Base-by-base conservation (phyloP, 2,113 vertebrate species). In the Psilopsiagon aymara region DNA sequence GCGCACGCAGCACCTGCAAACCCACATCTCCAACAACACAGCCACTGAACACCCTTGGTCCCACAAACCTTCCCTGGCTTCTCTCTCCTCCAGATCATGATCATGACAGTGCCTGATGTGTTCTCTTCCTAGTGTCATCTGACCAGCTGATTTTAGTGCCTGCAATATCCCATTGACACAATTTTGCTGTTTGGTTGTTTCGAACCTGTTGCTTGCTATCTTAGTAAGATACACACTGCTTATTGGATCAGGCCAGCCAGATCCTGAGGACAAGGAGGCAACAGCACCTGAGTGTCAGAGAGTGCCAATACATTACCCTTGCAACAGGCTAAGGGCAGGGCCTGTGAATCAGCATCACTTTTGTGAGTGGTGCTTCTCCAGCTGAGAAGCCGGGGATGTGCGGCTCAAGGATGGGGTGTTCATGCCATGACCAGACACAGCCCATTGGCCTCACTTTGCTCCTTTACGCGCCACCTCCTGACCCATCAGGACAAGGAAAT, bases 361-460 rank as follows among this genome's bases (percentile, higher is more conserved):
- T 7, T 9, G 13, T 44, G 47, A 69, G 35, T 1, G 2, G 7
- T 70, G 46, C 24, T 89, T 4, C 47, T 53, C 67, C 10, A 17
- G 29, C 7, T 0, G 2, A 88, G 82, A 18, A 69, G 44, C 15
- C 1, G 3, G 33, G 37, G 27, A 43, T 41, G 17, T 25, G 52
- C 3, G 4, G 41, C 70, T 43, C 28, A 31, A 66, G 59, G 57
- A 35, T 43, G 21, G 15, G 49, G 25, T 62, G 63, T n/a, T 37
- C 10, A 1, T 52, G 37, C 24, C 3, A 2, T 6, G 8, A 39
- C 39, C 11, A 5, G 25, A 25, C n/a, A 31, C 1, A 0, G 37
- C 16, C 41, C 44, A 6, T 5, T 44, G n/a, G 33, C 69, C 60
- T 73, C 12, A 0, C 51, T 88, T 71, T 0, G 2, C 49, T 88